Evolutionary conservation across 2,888 invertebrate species (phyloP), one percentile per base, ranked within the genome.

Genomic region (Drosophila quinaria): DNA sequence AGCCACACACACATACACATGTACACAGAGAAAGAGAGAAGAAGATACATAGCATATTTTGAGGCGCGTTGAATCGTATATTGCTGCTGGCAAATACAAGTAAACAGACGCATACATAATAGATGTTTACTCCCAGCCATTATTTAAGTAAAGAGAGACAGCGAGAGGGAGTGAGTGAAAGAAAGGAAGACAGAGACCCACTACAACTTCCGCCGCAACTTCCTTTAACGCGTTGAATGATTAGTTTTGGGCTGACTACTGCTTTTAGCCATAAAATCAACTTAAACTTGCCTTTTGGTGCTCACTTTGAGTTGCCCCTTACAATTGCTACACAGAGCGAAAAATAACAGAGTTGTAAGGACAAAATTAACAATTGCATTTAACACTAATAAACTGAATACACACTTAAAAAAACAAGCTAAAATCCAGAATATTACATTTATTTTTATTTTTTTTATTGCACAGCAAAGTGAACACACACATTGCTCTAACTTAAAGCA

Each of bases 151-250:
- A 54, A 41, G 46, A 15, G 41, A 8, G 19, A 37, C 13, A 17
- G 31, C 17, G 13, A 6, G 11, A 44, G 22, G 0, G 29, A 31
- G 31, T n/a, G 54, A 8, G 41, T 19, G 22, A 22, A 17, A 31
- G 19, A 13, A 33, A 50, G 29, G 29, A 2, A 10, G 31, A 35
- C 8, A 35, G n/a, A 10, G n/a, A 8, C 25, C 31, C 69, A 70
- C 82, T 72, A 76, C 70, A 69, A 74, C 75, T 75, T 84, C 87
- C 83, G 80, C 58, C 71, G 50, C 79, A 83, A 71, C 81, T 79
- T 83, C 84, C 82, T 79, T 46, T 76, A 49, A 56, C 77, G 77
- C 77, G 68, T 66, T 81, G 87, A 86, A 87, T 86, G 88, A 86
- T 86, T 86, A 84, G 84, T 80, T 83, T 79, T 70, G 81, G 69